Evolutionary conservation across 1,140 invertebrate genomes (phyloP), one percentile per base, ranked within the genome.

Genomic region (Schlechtendalia chinensis): DNA sequence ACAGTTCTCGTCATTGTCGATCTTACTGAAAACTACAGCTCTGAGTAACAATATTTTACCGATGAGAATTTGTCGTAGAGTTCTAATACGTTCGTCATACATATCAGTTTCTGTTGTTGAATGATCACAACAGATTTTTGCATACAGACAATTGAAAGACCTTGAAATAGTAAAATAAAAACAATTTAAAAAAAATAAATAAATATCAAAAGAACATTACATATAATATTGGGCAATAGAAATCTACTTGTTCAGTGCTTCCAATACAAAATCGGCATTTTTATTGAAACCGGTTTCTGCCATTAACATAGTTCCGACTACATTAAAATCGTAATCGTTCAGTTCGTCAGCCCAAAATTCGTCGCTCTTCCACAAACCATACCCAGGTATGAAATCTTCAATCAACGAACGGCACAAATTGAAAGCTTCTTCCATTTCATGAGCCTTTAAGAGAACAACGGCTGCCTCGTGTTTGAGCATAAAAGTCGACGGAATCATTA

Each of bases 1-100:
- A 47, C 74, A 79, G 22, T 79, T 56, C 14, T 79, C 22, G 5
- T 59, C 32, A 24, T 63, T 45, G 19, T 47, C 50, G 29, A 79
- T 19, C 22, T 32, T 79, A 50, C 58, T 79, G 3, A 79, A 79
- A 61, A 79, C 4, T 45, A 58, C 61, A 14, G 75, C 75, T 79
- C 29, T 79, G 12, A 61, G 75, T 79, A 79, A 61, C 16, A 79
- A 79, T 61, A 79, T 27, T 59, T 79, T 79, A n/a, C 75, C 75
- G 19, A 79, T 79, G 5, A 79, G 54, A 12, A 61, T 61, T 63
- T 19, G 39, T 27, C 75, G 12, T 17, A 79, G 24, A 24, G 17
- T 79, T 53, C 11, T 79, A 2, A 29, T 61, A 29, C 24, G 61
- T 63, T 63, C 24, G 6, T 63, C 17, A 14, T 27, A 4, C 1